Conservation (phyloP, 2,888 invertebrate genomes). For the Chelonus formosanus region DNA sequence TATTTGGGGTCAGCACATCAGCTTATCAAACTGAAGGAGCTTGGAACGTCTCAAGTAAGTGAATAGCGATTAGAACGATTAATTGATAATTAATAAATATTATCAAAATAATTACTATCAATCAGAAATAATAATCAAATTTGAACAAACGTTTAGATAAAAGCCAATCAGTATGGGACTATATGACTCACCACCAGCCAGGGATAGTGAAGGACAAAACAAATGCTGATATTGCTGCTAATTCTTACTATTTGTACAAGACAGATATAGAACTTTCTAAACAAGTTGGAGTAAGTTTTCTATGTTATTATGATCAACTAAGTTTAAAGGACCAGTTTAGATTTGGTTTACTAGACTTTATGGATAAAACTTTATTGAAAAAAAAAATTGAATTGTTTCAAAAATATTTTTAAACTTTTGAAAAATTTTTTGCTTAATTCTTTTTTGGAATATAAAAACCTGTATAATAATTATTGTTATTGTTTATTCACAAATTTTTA, state of each 20-base stretch:
- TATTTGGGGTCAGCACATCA: constrained; percentile 72
- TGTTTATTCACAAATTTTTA: not conserved
- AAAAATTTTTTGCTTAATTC: not conserved
- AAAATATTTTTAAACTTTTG: not conserved
- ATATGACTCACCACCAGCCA: constrained; percentile 68
- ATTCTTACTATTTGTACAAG: constrained; percentile 74
- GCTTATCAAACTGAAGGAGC: constrained; percentile 73
- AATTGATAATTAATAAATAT: not conserved
- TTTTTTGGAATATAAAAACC: too few relatives aligned
- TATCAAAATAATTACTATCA: not conserved
- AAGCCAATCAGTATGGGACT: constrained; percentile 76
- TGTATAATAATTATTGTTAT: too few relatives aligned
- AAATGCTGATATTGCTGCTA: constrained; percentile 74
- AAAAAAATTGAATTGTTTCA: too few relatives aligned
- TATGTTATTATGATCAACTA: too few relatives aligned
- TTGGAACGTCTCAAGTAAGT: constrained; percentile 65
- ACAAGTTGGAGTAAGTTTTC: constrained; percentile 39
- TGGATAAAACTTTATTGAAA: too few relatives aligned
- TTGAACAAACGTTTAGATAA: constrained; percentile 65
- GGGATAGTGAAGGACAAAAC: constrained; percentile 68
- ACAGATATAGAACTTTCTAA: constrained; percentile 57
- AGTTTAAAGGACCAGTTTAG: too few relatives aligned
- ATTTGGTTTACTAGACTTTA: too few relatives aligned
- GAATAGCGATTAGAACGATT: not conserved
- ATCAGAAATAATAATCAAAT: not conserved